These are phyloP conservation scores for Vimba vimba DNA, from an alignment of 2,113 vertebrate genomes.

Conservation along the genomic window DNA sequence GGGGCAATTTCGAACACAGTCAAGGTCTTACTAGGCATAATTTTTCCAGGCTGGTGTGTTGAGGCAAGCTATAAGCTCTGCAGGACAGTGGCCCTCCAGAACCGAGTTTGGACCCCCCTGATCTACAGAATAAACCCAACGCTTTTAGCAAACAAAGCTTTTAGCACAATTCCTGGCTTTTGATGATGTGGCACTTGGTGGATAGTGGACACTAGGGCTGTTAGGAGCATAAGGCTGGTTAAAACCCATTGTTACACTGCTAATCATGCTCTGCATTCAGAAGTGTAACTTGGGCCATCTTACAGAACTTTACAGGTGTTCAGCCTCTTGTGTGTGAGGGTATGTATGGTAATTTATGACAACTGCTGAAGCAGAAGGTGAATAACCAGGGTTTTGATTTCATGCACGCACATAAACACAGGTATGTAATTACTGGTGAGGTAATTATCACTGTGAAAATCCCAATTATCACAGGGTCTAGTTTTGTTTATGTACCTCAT, in stretches of 20 bases:
- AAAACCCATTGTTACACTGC: neutral
- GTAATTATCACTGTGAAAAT: conserved; percentile 18
- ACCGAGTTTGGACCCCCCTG: too few relatives aligned
- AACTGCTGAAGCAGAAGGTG: conserved; percentile 36
- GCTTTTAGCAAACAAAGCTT: too few relatives aligned
- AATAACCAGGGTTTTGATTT: conserved; percentile 21
- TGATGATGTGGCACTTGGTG: neutral
- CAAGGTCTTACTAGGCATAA: too few relatives aligned
- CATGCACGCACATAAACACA: conserved; percentile 13
- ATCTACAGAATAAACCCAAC: too few relatives aligned
- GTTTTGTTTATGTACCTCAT: conserved; percentile 27
- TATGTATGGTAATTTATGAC: conserved; percentile 30
- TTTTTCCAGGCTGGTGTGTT: too few relatives aligned
- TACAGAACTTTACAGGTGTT: conserved; percentile 39
- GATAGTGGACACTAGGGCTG: neutral
- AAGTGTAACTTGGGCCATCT: conserved; percentile 21
- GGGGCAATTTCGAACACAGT: too few relatives aligned
- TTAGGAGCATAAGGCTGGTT: too few relatives aligned
- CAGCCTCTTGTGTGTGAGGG: neutral
- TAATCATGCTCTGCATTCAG: neutral
- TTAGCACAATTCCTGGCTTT: neutral
- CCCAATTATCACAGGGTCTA: neutral
- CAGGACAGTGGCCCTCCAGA: too few relatives aligned
- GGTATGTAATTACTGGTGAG: conserved; percentile 11
- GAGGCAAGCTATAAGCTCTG: too few relatives aligned